Evolutionary conservation across 2,113 vertebrate genomes (phyloP), one percentile per base, ranked within the genome.

Genomic region (Nerophis lumbriciformis): DNA sequence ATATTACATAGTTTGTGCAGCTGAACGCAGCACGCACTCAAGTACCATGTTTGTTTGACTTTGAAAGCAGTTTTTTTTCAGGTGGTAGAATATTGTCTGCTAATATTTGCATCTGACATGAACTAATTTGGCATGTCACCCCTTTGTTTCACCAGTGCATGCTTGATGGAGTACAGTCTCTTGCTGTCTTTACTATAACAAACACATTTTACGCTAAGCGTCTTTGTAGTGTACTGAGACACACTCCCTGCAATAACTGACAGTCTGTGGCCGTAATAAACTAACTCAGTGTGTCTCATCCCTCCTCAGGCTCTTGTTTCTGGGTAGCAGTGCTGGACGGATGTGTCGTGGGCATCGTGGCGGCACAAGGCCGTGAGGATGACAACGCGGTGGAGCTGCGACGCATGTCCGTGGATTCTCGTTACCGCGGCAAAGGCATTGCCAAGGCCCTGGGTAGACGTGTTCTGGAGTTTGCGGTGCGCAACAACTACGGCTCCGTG

Each of bases 351-450:
- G 97, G 96, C 74, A 98, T 99, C 0, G 97, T 98, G 80, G 95
- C 94, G 0, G 97, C 96, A 0, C 90, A 95, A 66, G 94, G 95
- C 68, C 92, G 91, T 0, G 93, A 94, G 78, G 95, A 95, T 0
- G 95, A 99, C 90, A 97, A 98, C 91, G 91, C 93, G 0, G 89
- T 98, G 71, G 97, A 99, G 87, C 88, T 99, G 75, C 90, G 93
- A 11, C 96, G 97, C 79, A 99, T 99, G 97, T 99, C 97, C 0
- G 97, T 99, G 48, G 97, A 99, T 90, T 94, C 94, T 5, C 94
- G 88, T 58, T 98, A 95, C 90, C 93, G 97, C 0, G 97, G 96
- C 69, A 98, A 97, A 78, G 97, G 97, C 65, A 98, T 99, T 4
- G 96, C 96, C 72, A 98, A 98, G 88, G 92, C 94, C 0, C 90